Conservation (phyloP, 2,797 vertebrate species). For the Ceryle rudis region DNA sequence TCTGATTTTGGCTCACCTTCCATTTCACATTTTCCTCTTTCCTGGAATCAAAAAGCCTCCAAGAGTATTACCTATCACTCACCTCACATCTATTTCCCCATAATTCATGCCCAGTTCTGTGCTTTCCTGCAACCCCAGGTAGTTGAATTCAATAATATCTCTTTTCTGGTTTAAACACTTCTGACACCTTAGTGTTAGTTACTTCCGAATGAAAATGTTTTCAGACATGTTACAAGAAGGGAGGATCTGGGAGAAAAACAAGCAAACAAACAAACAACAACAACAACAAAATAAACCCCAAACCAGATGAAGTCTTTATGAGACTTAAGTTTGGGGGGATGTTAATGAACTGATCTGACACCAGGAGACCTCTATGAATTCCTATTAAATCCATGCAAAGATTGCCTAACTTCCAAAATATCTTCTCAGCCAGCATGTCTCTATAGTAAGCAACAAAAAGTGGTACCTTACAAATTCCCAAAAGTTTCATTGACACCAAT, state of each 20-base stretch:
- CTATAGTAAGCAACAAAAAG: neutral
- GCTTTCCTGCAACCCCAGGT: neutral
- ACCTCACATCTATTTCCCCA: neutral
- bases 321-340: neutral
- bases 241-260: neutral
- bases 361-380: neutral
- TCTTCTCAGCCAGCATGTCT: neutral
- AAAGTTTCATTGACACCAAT: neutral
- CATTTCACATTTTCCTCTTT: neutral
- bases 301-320: neutral
- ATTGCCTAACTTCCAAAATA: neutral
- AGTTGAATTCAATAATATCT: slow-evolving; percentile 20
- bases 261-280: too few species aligned
- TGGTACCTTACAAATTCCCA: neutral
- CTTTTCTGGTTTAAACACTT: neutral
- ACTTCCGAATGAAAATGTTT: neutral
- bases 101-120: slow-evolving; percentile 8
- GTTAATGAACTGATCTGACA: neutral
- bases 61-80: slow-evolving; percentile 24
- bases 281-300: neutral
- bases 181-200: neutral
- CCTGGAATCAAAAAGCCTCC: slow-evolving; percentile 36
- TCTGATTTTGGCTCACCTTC: slow-evolving; percentile 14
- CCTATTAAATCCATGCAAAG: neutral
- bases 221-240: neutral